Evolutionary conservation across 1,140 invertebrate species (phyloP).

Genomic region (Medauroidea extradentata): DNA sequence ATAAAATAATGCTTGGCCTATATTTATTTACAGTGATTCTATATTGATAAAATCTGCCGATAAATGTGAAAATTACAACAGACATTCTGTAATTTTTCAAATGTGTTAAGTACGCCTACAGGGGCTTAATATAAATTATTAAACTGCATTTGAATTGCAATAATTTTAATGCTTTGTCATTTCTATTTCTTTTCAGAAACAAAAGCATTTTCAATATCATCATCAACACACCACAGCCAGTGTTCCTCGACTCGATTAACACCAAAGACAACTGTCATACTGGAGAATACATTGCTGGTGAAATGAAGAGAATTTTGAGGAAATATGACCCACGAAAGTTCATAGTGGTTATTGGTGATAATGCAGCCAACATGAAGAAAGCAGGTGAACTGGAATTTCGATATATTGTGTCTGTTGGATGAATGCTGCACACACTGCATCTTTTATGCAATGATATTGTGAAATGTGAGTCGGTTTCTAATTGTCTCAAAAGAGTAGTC

Average conservation of each 20-base stretch:
- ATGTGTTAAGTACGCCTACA: too few species aligned
- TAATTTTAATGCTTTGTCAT: too few species aligned
- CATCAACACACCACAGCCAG: constrained; percentile 31
- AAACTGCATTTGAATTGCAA: too few species aligned
- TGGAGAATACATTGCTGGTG: constrained; percentile 23
- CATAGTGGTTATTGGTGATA: constrained; percentile 29
- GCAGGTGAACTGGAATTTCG: constrained; percentile 17
- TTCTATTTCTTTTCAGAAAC: too few species aligned
- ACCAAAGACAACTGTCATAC: constrained; percentile 25
- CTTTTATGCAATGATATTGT: constrained; percentile 2
- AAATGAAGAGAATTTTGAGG: constrained; percentile 28
- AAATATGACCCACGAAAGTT: constrained; percentile 29
- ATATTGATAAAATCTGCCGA: too few species aligned
- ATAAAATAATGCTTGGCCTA: too few species aligned
- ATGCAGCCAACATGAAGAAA: constrained; percentile 28
- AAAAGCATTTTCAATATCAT: constrained; percentile 29
- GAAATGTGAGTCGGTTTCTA: neutral
- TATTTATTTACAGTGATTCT: too few species aligned
- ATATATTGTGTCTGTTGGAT: neutral
- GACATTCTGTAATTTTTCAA: too few species aligned
- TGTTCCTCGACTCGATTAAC: constrained; percentile 27
- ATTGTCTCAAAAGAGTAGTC: neutral
- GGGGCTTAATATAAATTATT: too few species aligned
- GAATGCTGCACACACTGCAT: neutral
- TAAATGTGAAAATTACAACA: too few species aligned